Conservation (phyloP, 2,888 invertebrate species). For the Exocentrus adspersus region DNA sequence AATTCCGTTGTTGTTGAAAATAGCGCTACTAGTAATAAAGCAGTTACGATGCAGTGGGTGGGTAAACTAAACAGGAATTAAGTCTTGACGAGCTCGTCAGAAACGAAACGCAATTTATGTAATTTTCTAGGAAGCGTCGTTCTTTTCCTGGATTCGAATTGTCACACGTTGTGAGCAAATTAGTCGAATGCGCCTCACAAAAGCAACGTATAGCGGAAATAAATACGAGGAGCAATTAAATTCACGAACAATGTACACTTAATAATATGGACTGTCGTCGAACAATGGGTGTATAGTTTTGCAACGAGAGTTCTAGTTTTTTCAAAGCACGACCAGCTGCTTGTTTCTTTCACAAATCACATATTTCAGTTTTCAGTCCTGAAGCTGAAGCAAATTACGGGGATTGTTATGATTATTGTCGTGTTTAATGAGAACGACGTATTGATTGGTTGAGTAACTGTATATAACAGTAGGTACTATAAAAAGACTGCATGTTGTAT, state of each 20-base stretch:
- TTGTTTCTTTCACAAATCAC: no score
- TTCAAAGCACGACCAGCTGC: neutral
- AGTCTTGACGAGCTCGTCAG: neutral
- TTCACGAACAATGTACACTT: slow-evolving; percentile 25
- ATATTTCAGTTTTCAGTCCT: no score
- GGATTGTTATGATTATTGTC: no score
- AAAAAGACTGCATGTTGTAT: neutral
- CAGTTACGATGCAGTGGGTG: neutral
- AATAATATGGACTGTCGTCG: slow-evolving; percentile 18
- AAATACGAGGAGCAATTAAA: slow-evolving; percentile 28
- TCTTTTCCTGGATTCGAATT: neutral
- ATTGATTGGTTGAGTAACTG: neutral
- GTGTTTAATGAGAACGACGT: no score
- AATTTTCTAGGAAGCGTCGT: slow-evolving; percentile 8
- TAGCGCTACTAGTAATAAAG: no score
- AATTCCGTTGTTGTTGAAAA: neutral
- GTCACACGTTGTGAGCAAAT: slow-evolving; percentile 10
- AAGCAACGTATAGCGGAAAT: slow-evolving; percentile 31
- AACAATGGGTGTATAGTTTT: no score
- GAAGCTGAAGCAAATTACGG: no score
- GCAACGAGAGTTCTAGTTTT: no score
- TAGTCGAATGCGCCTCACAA: slow-evolving; percentile 15
- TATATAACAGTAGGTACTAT: neutral
- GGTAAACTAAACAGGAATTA: neutral
- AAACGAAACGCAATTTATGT: slow-evolving; percentile 1